Percentiles rank a stretch among this genome's conserved stretches.
phyloP scores from a whole-genome alignment of 1,140 invertebrate species.

The Pentalonia nigronervosa region DNA sequence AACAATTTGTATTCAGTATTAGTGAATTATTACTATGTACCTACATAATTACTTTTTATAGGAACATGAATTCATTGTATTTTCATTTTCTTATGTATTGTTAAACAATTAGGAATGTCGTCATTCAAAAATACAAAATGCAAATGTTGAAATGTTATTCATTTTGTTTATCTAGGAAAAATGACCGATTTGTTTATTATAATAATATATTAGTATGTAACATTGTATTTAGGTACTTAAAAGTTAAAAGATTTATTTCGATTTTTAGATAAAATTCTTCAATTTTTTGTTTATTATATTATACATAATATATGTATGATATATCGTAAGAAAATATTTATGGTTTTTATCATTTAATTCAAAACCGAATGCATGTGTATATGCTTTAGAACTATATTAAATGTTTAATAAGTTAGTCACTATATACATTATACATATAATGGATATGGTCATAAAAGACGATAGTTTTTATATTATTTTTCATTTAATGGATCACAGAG shows the following conservation, averaged over 20 bases:
- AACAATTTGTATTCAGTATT: background rate
- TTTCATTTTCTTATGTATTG: no score
- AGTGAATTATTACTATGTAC: background rate
- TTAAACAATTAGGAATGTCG: background rate
- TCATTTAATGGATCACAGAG: background rate
- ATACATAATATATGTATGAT: background rate
- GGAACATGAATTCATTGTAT: background rate
- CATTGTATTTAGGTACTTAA: background rate
- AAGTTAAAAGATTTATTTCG: background rate
- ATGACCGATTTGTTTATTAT: background rate
- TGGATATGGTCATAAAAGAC: background rate
- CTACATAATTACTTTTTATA: background rate
- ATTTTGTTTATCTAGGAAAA: background rate
- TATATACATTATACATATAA: background rate
- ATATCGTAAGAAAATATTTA: background rate
- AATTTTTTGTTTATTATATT: background rate
- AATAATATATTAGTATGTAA: background rate
- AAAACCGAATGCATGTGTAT: background rate
- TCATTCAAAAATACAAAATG: background rate
- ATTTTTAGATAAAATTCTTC: background rate
- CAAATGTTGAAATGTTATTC: background rate
- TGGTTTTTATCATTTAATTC: background rate
- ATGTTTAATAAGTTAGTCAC: background rate
- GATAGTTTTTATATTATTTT: background rate
- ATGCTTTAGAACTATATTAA: background rate